Conservation (phyloP, 2,888 invertebrate species). For the Trichopoda pennipes region DNA sequence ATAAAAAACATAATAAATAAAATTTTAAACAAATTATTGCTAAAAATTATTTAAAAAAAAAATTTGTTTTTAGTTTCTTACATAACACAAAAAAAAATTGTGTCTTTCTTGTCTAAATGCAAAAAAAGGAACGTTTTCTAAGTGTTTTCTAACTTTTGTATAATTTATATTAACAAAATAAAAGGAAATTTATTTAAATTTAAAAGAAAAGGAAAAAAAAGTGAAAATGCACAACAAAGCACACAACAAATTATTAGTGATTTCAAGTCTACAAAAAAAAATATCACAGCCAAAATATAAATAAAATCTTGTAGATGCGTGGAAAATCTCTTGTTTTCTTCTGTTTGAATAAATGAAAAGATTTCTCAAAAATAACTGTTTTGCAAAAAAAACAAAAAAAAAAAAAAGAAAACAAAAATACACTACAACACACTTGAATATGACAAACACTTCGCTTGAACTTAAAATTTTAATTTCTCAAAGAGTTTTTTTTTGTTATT, state of each 20-base stretch:
- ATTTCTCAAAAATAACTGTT: slow-evolving; percentile 41
- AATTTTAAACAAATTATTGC: background rate
- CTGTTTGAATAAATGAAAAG: slow-evolving; percentile 32
- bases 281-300: slow-evolving; percentile 39
- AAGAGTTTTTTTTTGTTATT: too few relatives aligned
- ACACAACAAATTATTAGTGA: slow-evolving; percentile 58
- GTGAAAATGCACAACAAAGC: slow-evolving; percentile 38
- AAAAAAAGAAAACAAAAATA: background rate
- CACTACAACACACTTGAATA: slow-evolving; percentile 19
- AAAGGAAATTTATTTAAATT: slow-evolving; percentile 54
- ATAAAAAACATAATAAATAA: too few relatives aligned
- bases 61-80: slow-evolving; percentile 44
- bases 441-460: background rate
- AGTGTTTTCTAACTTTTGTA: slow-evolving; percentile 40
- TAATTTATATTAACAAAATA: slow-evolving; percentile 38
- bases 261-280: slow-evolving; percentile 22
- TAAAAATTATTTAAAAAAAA: slow-evolving; percentile 32
- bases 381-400: slow-evolving; percentile 37
- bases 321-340: slow-evolving; percentile 56
- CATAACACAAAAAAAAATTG: slow-evolving; percentile 64
- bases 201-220: slow-evolving; percentile 39
- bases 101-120: slow-evolving; percentile 47
- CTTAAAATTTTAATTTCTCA: too few relatives aligned
- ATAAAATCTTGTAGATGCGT: slow-evolving; percentile 56
- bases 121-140: slow-evolving; percentile 43